Base-by-base conservation (phyloP, 64 coral and sea anemone genomes). In the Catalaphyllia jardinei region DNA sequence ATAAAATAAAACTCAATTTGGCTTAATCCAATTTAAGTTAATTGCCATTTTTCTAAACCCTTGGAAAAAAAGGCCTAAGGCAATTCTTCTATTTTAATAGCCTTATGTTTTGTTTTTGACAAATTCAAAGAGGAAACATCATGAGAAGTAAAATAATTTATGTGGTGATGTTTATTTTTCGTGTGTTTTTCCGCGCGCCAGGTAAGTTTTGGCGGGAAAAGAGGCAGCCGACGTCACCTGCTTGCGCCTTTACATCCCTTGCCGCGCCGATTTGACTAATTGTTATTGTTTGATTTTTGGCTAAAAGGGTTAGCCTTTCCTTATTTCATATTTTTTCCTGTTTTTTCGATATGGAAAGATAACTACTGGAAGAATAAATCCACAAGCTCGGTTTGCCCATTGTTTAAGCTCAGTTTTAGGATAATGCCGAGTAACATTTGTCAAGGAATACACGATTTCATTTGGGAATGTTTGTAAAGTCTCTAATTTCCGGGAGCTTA, bases 131-230 rank as follows among this genome's bases (percentile, higher is more conserved):
- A 8, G 42, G 42, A 46, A 46, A 8, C 3, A 46, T 7, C 42
- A 46, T 46, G 42, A 46, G 42, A 46, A 46, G 42, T 46, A 46
- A 46, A 46, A 46, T 46, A 46, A 46, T 46, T 46, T 46, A 46
- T 46, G 42, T 46, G 42, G 42, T 46, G 42, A 46, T 46, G 42
- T 4, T 46, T 46, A 5, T 46, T 46, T 39, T 39, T 39, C 38
- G n/a, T 35, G 33, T 8, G 42, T 46, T 4, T 46, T 8, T 7
- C 42, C 5, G 42, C 42, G 42, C 42, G 42, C 42, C 42, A 46
- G 42, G 42, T 55, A 52, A 18, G 10, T 79, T 79, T 79, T 60
- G 77, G 77, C 77, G 77, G 52, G 50, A 79, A 79, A 59, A 3
- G 76, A 79, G 49, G n/a, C 20, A 8, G 51, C 9, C 39, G 7